Conservation (phyloP, 1,140 invertebrate genomes). For the Ericerus pela region DNA sequence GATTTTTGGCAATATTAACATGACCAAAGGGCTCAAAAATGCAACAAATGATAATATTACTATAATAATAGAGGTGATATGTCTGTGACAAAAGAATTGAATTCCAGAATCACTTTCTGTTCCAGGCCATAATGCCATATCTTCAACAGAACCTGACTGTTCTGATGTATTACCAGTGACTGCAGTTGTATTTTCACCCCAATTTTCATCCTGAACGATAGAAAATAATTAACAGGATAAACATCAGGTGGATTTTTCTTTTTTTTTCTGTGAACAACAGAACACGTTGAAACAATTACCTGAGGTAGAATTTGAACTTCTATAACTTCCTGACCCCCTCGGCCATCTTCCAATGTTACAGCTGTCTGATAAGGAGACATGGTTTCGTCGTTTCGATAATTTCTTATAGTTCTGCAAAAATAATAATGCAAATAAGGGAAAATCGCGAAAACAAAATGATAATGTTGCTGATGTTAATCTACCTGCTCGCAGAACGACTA, state of each 20-base stretch:
- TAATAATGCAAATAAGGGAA: too few relatives aligned
- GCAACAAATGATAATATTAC: conserved; percentile 61
- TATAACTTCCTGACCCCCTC: conserved; percentile 63
- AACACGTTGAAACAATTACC: conserved; percentile 18
- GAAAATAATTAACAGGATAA: conserved; percentile 7
- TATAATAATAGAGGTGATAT: conserved; percentile 59
- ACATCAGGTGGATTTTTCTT: background rate
- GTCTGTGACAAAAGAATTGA: conserved; percentile 58
- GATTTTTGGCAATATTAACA: conserved; percentile 84
- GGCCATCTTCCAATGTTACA: conserved; percentile 52
- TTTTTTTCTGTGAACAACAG: background rate
- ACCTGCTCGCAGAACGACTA: background rate
- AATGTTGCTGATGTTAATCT: too few relatives aligned
- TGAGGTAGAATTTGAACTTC: conserved; percentile 81
- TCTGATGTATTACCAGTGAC: conserved; percentile 94
- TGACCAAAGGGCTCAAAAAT: conserved; percentile 80
- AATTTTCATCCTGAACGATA: conserved; percentile 74
- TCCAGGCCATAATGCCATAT: conserved; percentile 57
- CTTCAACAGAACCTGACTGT: conserved; percentile 81
- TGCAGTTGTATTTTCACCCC: conserved; percentile 94
- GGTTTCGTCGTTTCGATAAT: conserved; percentile 4
- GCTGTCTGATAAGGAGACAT: conserved; percentile 70
- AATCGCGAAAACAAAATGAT: too few relatives aligned
- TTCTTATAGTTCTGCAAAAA: background rate
- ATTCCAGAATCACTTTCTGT: conserved; percentile 53